Conservation (phyloP, 2,888 invertebrate species). For the Trissolcus japonicus region DNA sequence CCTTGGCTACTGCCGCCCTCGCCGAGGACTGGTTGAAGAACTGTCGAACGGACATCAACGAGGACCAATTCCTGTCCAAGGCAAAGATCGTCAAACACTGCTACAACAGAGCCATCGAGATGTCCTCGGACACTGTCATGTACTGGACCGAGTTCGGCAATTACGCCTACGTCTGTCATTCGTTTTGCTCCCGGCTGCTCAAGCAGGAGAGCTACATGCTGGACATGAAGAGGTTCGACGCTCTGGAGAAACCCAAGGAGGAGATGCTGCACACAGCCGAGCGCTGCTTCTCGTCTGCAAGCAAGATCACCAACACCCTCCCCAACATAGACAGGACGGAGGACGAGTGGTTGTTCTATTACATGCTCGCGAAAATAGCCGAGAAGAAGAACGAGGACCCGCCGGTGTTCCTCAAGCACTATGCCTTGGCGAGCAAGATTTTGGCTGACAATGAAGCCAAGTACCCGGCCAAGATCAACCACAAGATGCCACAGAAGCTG, state of each 20-base stretch:
- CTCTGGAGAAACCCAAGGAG: conserved; percentile 86
- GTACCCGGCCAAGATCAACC: conserved; percentile 91
- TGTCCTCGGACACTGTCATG: conserved; percentile 85
- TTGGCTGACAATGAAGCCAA: conserved; percentile 88
- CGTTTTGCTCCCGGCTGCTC: conserved; percentile 90
- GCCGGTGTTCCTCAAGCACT: conserved; percentile 86
- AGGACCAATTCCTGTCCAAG: conserved; percentile 82
- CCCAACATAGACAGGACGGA: conserved; percentile 79
- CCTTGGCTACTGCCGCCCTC: conserved; percentile 86
- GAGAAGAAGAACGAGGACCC: conserved; percentile 90
- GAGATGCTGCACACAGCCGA: conserved; percentile 87
- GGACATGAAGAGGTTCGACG: conserved; percentile 85
- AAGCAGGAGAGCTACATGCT: conserved; percentile 87
- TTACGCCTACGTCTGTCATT: conserved; percentile 92
- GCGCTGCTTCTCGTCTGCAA: conserved; percentile 86
- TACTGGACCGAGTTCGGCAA: conserved; percentile 95
- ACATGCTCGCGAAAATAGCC: conserved; percentile 96
- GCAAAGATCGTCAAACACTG: conserved; percentile 87
- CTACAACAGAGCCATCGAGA: conserved; percentile 86
- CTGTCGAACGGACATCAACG: conserved; percentile 79
- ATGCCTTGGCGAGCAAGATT: conserved; percentile 85
- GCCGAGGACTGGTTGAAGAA: conserved; percentile 89
- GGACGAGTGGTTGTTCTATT: conserved; percentile 96
- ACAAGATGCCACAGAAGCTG: conserved; percentile 87
- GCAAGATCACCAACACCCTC: conserved; percentile 79